phyloP scores from a whole-genome alignment of 2,888 invertebrate genomes.

The Elgonia sp. region DNA sequence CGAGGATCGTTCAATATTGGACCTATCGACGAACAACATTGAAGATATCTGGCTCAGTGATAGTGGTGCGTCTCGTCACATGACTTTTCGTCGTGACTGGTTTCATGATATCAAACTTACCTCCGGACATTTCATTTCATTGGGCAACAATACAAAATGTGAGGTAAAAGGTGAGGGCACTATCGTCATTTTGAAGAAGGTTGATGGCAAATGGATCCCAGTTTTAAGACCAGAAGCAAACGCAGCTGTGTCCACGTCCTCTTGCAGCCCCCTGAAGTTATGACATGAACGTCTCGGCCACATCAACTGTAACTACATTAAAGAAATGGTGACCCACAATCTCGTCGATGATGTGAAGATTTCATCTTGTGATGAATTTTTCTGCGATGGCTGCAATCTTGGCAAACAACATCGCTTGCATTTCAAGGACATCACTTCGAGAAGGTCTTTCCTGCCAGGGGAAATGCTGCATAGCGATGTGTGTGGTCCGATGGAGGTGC shows the following conservation, averaged over 20 bases:
- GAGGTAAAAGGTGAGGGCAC: slow-evolving; percentile 53
- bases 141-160: slow-evolving; percentile 37
- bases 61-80: slow-evolving; percentile 49
- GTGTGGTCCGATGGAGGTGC: slow-evolving; percentile 50
- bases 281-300: slow-evolving; percentile 56
- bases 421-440: slow-evolving; percentile 19
- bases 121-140: slow-evolving; percentile 2
- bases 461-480: slow-evolving; percentile 58
- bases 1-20: too few species aligned
- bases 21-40: too few species aligned
- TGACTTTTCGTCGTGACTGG: slow-evolving; percentile 52
- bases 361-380: slow-evolving; percentile 14
- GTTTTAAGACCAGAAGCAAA: too few species aligned
- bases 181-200: slow-evolving; percentile 30
- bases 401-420: slow-evolving; percentile 10
- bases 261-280: background rate
- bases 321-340: slow-evolving; percentile 4
- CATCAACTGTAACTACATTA: slow-evolving; percentile 6
- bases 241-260: too few species aligned
- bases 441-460: slow-evolving; percentile 35
- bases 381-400: slow-evolving; percentile 26
- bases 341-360: slow-evolving; percentile 19
- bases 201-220: slow-evolving; percentile 36
- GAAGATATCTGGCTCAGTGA: slow-evolving; percentile 24
- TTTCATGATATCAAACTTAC: slow-evolving; percentile 3